phyloP scores from a whole-genome alignment of 2,888 invertebrate genomes.

The Eupithecia subumbrata region DNA sequence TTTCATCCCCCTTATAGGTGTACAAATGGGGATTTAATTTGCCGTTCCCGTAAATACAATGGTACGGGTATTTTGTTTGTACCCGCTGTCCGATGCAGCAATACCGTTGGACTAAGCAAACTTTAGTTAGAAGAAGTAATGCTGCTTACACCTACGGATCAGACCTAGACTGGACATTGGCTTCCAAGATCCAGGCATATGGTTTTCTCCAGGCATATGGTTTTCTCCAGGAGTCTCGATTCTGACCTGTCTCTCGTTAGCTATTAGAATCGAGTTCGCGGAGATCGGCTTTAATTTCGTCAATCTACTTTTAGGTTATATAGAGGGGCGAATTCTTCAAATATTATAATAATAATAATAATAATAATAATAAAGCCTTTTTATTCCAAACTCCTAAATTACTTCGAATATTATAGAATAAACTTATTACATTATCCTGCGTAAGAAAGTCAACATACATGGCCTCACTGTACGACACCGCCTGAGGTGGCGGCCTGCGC shows the following conservation, averaged over 20 bases:
- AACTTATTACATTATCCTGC: neutral
- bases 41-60: constrained; percentile 76
- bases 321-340: too few species aligned
- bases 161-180: too few species aligned
- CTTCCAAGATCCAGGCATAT: too few species aligned
- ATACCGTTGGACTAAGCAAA: constrained; percentile 25
- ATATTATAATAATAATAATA: too few species aligned
- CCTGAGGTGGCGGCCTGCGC: neutral
- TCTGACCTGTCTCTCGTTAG: too few species aligned
- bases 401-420: neutral
- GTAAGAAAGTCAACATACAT: neutral
- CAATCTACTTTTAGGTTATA: too few species aligned
- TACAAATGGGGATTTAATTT: constrained; percentile 79
- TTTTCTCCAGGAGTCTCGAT: neutral
- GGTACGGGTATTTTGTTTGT: constrained; percentile 64
- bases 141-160: too few species aligned
- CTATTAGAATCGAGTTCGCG: neutral
- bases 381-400: too few species aligned
- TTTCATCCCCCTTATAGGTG: constrained; percentile 55
- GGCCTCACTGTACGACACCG: neutral
- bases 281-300: neutral
- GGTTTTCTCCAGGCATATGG: too few species aligned
- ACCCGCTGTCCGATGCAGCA: constrained; percentile 56
- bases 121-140: constrained; percentile 18
- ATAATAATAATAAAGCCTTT: too few species aligned